Evolutionary conservation across 2,888 invertebrate genomes (phyloP), one percentile per base, ranked within the genome.

Genomic region (Drosophila testacea): DNA sequence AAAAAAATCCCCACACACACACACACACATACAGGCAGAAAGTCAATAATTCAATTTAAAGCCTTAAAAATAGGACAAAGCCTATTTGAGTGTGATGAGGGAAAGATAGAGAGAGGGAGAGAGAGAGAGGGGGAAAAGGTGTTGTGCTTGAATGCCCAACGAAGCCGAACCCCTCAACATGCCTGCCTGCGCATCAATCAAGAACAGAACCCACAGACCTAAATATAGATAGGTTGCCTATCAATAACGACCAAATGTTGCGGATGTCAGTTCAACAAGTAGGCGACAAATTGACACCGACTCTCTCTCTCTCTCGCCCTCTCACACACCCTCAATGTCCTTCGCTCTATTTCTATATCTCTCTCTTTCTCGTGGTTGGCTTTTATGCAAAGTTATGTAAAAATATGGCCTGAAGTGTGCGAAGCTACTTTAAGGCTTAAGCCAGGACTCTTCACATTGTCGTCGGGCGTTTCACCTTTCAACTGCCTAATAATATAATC

Each of bases 11-110:
- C 52, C 22, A 51, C 13, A 42, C 48, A 41, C 30, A 30, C 30
- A 5, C 30, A 30, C 4, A 55, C 50, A 39, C 30, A 56, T 38
- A 13, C 10, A 41, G 13, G 28, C 22, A 28, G 22, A 36, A 62
- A 59, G 64, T 73, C 73, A 78, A 59, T 75, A 75, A 71, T 83
- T 72, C 66, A 82, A 67, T 77, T 76, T 69, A 88, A 79, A 79
- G 70, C 74, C 80, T 71, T 88, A 76, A 84, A 82, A 83, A 83
- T 83, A 83, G 86, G 70, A 84, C 85, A 81, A 81, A 57, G 71
- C 81, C 74, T 76, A 77, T 70, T 62, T 70, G 55, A 83, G 69
- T 68, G 73, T 66, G 64, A 61, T 55, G 56, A 22, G 50, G n/a
- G 6, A 10, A 16, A n/a, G 44, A 36, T 2, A 34, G 22, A 10